Evolutionary conservation across 2,888 invertebrate genomes (phyloP), one percentile per base, ranked within the genome.

Genomic region (Phyto melanocephala): DNA sequence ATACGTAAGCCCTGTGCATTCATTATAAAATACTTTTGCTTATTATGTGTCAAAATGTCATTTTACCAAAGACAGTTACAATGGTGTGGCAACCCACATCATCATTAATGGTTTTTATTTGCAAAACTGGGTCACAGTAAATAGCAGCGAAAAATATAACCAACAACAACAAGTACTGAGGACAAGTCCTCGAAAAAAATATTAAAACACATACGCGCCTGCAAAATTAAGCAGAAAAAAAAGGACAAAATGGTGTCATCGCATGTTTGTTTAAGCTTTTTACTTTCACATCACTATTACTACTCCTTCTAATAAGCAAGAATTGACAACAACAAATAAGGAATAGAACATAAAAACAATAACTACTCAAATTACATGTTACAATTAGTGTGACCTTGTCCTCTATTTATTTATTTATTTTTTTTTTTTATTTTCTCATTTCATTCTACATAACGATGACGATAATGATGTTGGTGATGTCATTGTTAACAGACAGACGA

Each of bases 401-500:
- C 11, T 15, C 28, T 35, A 68, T 40, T 62, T 42, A 70, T 68
- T 47, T 45, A 10, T 35, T 54, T 52, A 20, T 17, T 71, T 35
- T 72, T 68, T 10, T 17, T 1, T 60, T 56, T 54, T 60, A 10
- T 28, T 28, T 50, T 47, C 33, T 10, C 10, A n/a, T 10, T 54
- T 35, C 50, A 28, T 6, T 28, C 28, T 28, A 28, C 42, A 22
- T 15, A 5, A 7, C 35, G 28, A 28, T 28, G 28, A 28, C 24
- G 8, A 7, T 20, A 3, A 22, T 24, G 52, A 24, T 37, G 11
- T 2, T n/a, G 13, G 24, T 74, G 72, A 67, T 72, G 65, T 52
- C 78, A 62, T 68, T 28, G 11, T 22, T 42, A 42, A 45, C 79
- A 96, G 96, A 94, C 93, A 85, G 93, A 93, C 83, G 94, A 95